A percentile compares a stretch with the other conserved stretches of the same genome.
Conservation (phyloP, 1,140 invertebrate genomes). For the Whitmania pigra region DNA sequence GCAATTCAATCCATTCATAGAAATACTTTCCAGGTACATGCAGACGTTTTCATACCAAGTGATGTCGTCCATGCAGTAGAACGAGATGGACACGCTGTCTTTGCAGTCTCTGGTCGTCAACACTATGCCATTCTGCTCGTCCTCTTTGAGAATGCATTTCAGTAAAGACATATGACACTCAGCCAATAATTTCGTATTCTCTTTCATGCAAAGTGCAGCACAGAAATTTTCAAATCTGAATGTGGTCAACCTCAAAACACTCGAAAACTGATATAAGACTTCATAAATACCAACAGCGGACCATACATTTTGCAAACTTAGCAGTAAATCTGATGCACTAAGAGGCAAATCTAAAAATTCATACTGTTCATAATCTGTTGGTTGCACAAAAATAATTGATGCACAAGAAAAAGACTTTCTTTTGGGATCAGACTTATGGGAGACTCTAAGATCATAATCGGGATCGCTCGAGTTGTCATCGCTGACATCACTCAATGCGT, state of each 20-base stretch:
- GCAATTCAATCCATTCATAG: constrained; percentile 31
- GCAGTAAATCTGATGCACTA: constrained; percentile 78
- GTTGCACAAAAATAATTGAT: neutral
- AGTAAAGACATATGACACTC: constrained; percentile 85
- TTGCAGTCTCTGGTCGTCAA: constrained; percentile 56
- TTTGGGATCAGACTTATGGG: constrained; percentile 8
- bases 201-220: constrained; percentile 74
- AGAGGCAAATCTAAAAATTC: constrained; percentile 57
- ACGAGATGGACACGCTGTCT: constrained; percentile 81
- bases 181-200: constrained; percentile 73
- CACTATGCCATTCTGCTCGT: constrained; percentile 37
- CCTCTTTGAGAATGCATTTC: constrained; percentile 78
- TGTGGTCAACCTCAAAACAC: constrained; percentile 73
- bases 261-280: constrained; percentile 79
- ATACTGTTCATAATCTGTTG: no score
- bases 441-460: no score
- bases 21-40: constrained; percentile 55
- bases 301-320: constrained; percentile 64
- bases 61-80: constrained; percentile 80
- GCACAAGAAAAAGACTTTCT: neutral
- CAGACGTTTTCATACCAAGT: constrained; percentile 85
- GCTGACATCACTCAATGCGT: neutral
- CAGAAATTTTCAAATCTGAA: constrained; percentile 93
- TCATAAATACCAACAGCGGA: constrained; percentile 60
- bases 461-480: neutral